Evolutionary conservation across 2,797 vertebrate species (phyloP), one percentile per base, ranked within the genome.

Genomic region (Columba guinea): DNA sequence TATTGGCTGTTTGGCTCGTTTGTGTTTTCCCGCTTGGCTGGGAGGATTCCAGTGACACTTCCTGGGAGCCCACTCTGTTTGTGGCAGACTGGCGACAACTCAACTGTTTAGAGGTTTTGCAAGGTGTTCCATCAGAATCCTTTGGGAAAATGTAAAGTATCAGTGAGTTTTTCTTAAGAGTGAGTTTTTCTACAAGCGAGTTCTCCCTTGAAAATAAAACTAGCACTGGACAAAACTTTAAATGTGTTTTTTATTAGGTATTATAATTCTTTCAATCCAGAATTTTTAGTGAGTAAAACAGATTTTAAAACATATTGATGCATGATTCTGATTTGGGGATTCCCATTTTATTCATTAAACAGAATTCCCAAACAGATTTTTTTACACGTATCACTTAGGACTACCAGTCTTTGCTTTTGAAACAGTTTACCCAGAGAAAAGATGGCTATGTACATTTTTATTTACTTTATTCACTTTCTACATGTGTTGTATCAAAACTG

Each of bases 111-210:
- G 98, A 98, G 18, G 99, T 99, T 98, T 99, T 99, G 97, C 98
- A 99, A 15, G 99, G 99, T 70, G 99, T 99, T 79, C 99, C 98
- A 62, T 99, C 99, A 70, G 99, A 99, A 98, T 99, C 99, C 99
- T 99, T 94, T 37, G 83, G 62, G 90, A 95, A 96, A 94, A 95
- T 59, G 63, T 87, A 92, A 93, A 93, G 92, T 69, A 87, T 87
- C 84, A 94, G 78, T 73, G 71, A 95, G 34, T 34, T 82, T 67
- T 93, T 51, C 58, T 89, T 55, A 77, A 53, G 34, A 64, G n/a
- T 64, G 64, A 84, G 34, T 51, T 91, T 84, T 91, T 65, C 71
- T 91, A 49, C 30, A 83, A 65, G 26, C 53, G 76, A 82, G 28
- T 83, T 86, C 84, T 80, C 28, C 34, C 67, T 88, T 87, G 71